Evolutionary conservation across 2,797 vertebrate genomes (phyloP).

Genomic region (Peromyscus melanophrys): DNA sequence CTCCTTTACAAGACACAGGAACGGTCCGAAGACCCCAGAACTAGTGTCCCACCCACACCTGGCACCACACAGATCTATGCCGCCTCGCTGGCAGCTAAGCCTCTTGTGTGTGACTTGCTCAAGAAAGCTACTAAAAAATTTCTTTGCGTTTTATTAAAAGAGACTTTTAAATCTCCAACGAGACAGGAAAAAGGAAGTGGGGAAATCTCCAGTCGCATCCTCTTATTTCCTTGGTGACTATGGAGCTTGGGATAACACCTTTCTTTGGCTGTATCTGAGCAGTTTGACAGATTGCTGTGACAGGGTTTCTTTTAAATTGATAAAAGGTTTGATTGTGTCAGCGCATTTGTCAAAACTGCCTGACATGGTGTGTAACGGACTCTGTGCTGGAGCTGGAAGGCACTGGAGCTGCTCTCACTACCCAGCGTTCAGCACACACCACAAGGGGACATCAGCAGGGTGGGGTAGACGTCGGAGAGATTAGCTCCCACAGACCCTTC

Average conservation of each 20-base stretch:
- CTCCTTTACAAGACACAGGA: conserved; percentile 54
- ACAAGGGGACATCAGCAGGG: neutral
- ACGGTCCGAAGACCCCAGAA: conserved; percentile 6
- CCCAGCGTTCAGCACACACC: neutral
- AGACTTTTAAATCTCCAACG: conserved; percentile 75
- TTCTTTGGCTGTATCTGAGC: conserved; percentile 87
- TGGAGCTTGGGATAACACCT: conserved; percentile 86
- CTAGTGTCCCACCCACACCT: conserved; percentile 37
- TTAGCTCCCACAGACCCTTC: conserved; percentile 34
- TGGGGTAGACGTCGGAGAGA: conserved; percentile 40
- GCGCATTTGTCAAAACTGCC: conserved; percentile 90
- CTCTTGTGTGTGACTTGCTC: conserved; percentile 62
- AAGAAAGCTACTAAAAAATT: conserved; percentile 77
- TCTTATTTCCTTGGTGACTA: conserved; percentile 86
- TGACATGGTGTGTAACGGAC: conserved; percentile 85
- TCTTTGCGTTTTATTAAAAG: conserved; percentile 62
- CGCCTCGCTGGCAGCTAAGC: conserved; percentile 2
- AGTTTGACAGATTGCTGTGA: conserved; percentile 90
- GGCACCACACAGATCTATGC: conserved; percentile 52
- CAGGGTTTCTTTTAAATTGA: conserved; percentile 90
- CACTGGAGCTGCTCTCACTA: conserved; percentile 73
- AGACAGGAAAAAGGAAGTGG: conserved; percentile 73
- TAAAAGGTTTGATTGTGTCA: conserved; percentile 90
- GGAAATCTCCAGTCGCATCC: conserved; percentile 69
- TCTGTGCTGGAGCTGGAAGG: conserved; percentile 77